Base-by-base conservation (phyloP, 2,113 vertebrate genomes). In the Cisticola juncidis region DNA sequence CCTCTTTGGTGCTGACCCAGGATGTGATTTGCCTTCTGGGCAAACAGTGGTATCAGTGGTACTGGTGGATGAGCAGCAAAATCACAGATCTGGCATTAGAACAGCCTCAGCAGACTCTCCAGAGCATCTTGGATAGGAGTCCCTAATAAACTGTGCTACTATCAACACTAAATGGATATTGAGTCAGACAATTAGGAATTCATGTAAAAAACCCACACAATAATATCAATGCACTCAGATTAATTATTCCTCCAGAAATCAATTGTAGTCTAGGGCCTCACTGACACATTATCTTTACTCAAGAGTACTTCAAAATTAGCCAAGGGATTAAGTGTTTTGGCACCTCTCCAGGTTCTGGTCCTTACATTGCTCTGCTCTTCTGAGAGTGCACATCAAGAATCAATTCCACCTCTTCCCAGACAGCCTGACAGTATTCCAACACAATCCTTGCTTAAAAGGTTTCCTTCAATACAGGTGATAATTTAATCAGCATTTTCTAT, bases 241-340 rank as follows among this genome's bases (percentile, higher is more conserved):
- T 93, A 94, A 88, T 91, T 95, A 92, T 89, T 89, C 40, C 36
- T 71, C 58, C n/a, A 76, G 69, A 87, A 90, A 94, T 81, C 36
- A 93, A 84, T 60, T 86, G 15, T 66, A 64, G 38, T 82, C 69
- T 54, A 74, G 47, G 72, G 40, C 40, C 35, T 64, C 60, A 61
- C 11, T 84, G 81, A 86, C 83, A 90, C 44, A 51, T 60, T 60
- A 84, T 33, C 20, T 92, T 78, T 84, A 81, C 45, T 78, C 64
- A 91, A 78, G 71, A 71, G 62, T 54, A 62, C 40, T 84, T 81
- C n/a, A 94, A 66, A 90, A 94, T 62, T 19, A 89, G 57, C 83
- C 78, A 84, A 33, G 35, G 42, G 36, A 81, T 79, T 92, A 65
- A 91, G 56, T 23, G 23, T 87, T 89, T 71, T 90, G 90, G 92